Evolutionary conservation across 2,113 vertebrate species (phyloP).

Genomic region (Prinia subflava): DNA sequence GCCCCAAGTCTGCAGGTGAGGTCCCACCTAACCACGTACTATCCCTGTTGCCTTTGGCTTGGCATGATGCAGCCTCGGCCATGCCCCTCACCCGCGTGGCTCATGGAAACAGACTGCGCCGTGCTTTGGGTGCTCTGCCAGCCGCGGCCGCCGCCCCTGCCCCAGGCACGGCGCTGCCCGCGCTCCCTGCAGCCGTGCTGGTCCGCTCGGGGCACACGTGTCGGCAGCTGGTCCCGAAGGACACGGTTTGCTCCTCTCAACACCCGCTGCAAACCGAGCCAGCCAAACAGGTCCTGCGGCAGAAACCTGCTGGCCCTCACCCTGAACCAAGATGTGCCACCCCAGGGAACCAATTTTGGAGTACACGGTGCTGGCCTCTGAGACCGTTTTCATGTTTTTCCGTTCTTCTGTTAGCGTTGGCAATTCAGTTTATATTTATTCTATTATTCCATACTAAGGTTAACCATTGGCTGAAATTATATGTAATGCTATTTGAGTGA

Average conservation of each 20-base stretch:
- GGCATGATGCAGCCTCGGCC: neutral
- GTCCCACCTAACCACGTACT: fast-evolving
- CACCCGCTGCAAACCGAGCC: neutral
- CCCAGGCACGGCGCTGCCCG: fast-evolving
- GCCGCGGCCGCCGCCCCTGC: neutral
- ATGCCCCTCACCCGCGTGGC: fast-evolving
- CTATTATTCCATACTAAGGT: neutral
- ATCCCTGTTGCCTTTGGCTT: neutral
- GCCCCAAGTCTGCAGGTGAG: neutral
- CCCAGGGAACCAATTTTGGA: neutral
- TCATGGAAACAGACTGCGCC: fast-evolving
- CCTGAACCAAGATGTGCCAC: neutral
- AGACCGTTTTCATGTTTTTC: neutral
- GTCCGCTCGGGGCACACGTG: fast-evolving
- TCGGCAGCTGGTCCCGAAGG: neutral
- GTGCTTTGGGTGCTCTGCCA: fast-evolving
- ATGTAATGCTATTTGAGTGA: neutral
- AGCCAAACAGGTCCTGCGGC: neutral
- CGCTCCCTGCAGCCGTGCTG: fast-evolving
- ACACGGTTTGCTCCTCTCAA: fast-evolving
- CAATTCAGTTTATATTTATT: neutral
- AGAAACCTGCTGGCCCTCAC: neutral
- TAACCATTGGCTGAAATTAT: neutral
- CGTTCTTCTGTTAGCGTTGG: neutral
- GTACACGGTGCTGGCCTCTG: neutral